Base-by-base conservation (phyloP, 2,797 vertebrate species). In the Tragopan temminckii region DNA sequence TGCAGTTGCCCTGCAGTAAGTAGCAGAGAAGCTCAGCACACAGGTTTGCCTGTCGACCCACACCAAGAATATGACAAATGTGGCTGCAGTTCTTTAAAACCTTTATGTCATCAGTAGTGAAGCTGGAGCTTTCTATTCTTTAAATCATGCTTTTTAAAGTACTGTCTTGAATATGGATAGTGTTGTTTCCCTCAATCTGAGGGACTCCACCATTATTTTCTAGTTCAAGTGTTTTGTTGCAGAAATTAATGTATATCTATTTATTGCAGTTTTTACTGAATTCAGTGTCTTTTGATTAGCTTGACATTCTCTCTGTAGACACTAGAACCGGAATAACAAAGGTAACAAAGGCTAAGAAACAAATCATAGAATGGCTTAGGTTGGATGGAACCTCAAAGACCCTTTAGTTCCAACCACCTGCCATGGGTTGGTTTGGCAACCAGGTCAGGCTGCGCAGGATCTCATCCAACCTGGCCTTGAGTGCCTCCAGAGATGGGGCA, bases 231-330 rank as follows among this genome's bases (percentile, higher is more conserved):
- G 36, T 43, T 87, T 84, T 84, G 13, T 50, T 79, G 29, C 24
- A 52, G 69, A 24, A 95, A 87, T 80, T 85, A 90, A 46, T 6
- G 55, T 38, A 7, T 25, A 66, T 7, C 45, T 67, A 23, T 35
- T 70, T 48, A 46, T 18, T 70, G 45, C 53, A 36, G 43, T 94
- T 95, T 92, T 77, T 69, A 31, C 46, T 85, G 71, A 67, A 42
- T 78, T 50, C 21, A 21, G 59, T 27, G 66, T 38, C 10, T 15
- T 92, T 89, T 75, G 43, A 48, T 85, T 85, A 93, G 78, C 67
- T 89, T 72, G 55, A 12, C 24, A 12, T 90, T 81, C 78, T 29
- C 21, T 87, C 48, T 33, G 5, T 17, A n/a, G 77, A 40, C 55
- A 67, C 1, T 0, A 79, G 72, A 20, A 71, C 40, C 35, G 23